Base-by-base conservation (phyloP, 2,888 invertebrate genomes). In the Odontocolon sp. region DNA sequence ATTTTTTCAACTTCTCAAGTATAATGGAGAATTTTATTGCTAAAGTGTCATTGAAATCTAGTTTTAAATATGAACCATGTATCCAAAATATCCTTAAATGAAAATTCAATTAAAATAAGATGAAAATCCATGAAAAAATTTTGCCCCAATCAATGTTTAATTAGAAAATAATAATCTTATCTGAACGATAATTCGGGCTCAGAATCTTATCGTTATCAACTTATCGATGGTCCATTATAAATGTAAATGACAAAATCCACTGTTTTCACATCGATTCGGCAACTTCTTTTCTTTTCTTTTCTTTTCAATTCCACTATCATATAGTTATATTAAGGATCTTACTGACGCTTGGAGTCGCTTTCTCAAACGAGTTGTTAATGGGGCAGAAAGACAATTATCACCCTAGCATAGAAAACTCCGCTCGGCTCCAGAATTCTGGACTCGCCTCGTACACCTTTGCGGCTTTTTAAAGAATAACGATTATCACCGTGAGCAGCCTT, bases 401-500 rank as follows among this genome's bases (percentile, higher is more conserved):
- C 68, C 23, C 31, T 45, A 36, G 47, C 26, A 28, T 8, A 40
- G 16, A 2, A 9, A 6, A 16, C 14, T 1, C 6, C 11, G 4
- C 16, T 2, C 1, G 14, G 33, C 38, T 33, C 16, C 14, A 8
- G 36, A 38, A 23, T 16, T 45, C 8, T 5, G 56, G 6, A 33
- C 56, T 38, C 56, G 38, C 6, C 2, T 45, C 31, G 5, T 57
- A 23, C 23, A 63, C 36, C 57, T 63, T 56, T n/a, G 47, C 33
- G 67, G 16, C 28, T 50, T 42, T 52, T 56, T 61, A 31, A 77
- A 68, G 63, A 77, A 72, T 68, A 72, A 77, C 72, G 72, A 77
- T 77, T 72, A 77, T 77, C 63, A 77, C 71, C 63, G 57, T 42
- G 72, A 61, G 77, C 33, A 56, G 38, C 36, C 23, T 26, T 45